Base-by-base conservation (phyloP, 2,113 vertebrate genomes). In the Nycticryphes semicollaris region DNA sequence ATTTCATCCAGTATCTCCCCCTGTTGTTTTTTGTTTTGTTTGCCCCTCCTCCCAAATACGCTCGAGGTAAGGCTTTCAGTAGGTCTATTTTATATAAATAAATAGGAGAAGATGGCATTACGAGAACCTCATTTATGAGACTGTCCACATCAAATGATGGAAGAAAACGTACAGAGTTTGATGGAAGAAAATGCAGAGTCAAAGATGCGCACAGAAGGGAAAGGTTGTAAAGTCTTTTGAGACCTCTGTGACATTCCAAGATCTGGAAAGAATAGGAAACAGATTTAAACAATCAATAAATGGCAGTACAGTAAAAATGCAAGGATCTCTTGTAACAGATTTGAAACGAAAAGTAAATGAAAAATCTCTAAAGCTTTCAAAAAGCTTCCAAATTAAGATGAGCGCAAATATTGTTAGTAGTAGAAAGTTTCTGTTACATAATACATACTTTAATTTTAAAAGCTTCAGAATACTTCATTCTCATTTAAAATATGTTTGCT, bases 31-130 rank as follows among this genome's bases (percentile, higher is more conserved):
- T 56, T 57, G 9, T 5, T 63, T 83, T 73, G 13, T 54, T 62
- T 27, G 0, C 0, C 27, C 10, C 10, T 4, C 6, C 12, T 30
- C 31, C 48, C 31, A 48, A n/a, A 22, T n/a, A 39, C 51, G 12
- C 24, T 74, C 27, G 63, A n/a, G 5, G 5, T 47, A 41, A n/a
- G 47, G 50, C 33, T n/a, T 57, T 92, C 17, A 18, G 25, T 51
- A 30, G 8, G 3, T 66, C 16, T 59, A 47, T 59, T 70, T 63
- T 92, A 33, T 63, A 43, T 33, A 37, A 45, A n/a, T 30, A 31
- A 63, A 43, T 64, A 48, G 17, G 37, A 41, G n/a, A 37, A 69
- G 22, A 45, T 20, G 27, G 17, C 27, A 18, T 85, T 39, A n/a
- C 33, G 28, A 47, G 69, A 68, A 39, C 11, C 8, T 41, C 18